Evolutionary conservation across 1,140 invertebrate species (phyloP), one percentile per base, ranked within the genome.

Genomic region (Holotrichia oblita): DNA sequence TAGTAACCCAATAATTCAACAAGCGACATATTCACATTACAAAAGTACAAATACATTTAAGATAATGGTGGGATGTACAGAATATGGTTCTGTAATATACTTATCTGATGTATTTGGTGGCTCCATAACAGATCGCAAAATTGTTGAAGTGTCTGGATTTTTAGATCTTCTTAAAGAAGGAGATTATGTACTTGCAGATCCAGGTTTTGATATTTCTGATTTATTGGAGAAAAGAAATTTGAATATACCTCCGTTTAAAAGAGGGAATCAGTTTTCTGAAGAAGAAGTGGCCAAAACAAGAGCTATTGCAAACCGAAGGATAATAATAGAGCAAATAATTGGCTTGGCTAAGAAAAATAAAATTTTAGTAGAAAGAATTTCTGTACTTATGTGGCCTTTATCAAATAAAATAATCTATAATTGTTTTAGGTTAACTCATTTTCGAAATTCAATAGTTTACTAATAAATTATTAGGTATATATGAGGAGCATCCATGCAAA

Each of bases 71-170:
- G 2, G 27, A 34, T 34, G 27, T 34, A 34, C 27, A 34, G 27
- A 34, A 34, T 34, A 34, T 34, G 27, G 27, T 34, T 34, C 27
- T 34, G 27, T 34, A 34, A 34, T 34, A 34, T 59, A 27, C 40
- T 55, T 55, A 61, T 77, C 34, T 40, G 78, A 48, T 72, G 22
- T 75, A n/a, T 76, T 76, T 64, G 77, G 77, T n/a, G 77, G 77
- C 7, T 64, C 22, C n/a, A 77, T 77, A 24, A 34, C 55, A 10
- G 74, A 77, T 34, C 9, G 77, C 9, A 72, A 77, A 72, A 69
- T 77, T 64, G 12, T 40, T n/a, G 55, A 69, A 72, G 59, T 27
- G 17, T 69, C 17, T 27, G 77, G 77, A 17, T 14, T 77, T n/a
- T 41, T 77, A 27, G 20, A 77, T 72, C 40, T 61, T 77, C 17